These are phyloP conservation scores for Sebastiscus tertius DNA, from an alignment of 2,797 vertebrate genomes.

Conservation along the genomic window DNA sequence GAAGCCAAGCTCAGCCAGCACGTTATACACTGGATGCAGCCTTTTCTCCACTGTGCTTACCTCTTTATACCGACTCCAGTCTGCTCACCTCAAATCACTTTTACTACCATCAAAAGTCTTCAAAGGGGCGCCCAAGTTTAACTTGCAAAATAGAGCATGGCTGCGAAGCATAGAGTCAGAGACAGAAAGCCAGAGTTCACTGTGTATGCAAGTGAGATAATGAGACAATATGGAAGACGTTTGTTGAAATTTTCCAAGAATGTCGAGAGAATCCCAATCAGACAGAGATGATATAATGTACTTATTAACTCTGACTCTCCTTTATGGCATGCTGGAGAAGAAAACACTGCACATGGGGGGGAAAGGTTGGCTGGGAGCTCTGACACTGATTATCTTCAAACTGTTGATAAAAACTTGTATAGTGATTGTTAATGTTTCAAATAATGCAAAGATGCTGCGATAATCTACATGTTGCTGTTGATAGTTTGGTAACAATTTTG, in stretches of 20 bases:
- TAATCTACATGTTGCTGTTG: background rate
- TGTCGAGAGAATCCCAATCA: conserved; percentile 40
- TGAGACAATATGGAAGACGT: conserved; percentile 44
- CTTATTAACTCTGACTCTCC: background rate
- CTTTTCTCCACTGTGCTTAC: conserved; percentile 40
- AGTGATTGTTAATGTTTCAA: background rate
- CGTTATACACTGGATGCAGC: conserved; percentile 21
- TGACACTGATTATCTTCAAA: conserved; percentile 9
- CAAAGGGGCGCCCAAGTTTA: conserved; percentile 26
- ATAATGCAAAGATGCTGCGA: background rate
- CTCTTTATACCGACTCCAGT: conserved; percentile 27
- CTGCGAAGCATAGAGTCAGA: background rate
- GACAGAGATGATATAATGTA: background rate
- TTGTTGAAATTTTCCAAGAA: conserved; percentile 48
- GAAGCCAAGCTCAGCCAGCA: conserved; percentile 43
- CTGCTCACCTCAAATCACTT: conserved; percentile 41
- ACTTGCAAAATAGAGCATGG: conserved; percentile 18
- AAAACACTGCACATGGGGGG: conserved; percentile 11
- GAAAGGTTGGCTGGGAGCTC: background rate
- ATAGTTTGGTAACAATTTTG: background rate
- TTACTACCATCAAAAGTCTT: conserved; percentile 33
- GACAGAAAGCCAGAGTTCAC: conserved; percentile 1
- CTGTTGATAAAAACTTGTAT: background rate
- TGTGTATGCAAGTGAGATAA: conserved; percentile 21
- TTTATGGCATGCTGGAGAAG: conserved; percentile 13